A percentile compares a stretch with the other conserved stretches of the same genome.
Conservation (phyloP, 2,888 invertebrate species). For the Panopea generosa region DNA sequence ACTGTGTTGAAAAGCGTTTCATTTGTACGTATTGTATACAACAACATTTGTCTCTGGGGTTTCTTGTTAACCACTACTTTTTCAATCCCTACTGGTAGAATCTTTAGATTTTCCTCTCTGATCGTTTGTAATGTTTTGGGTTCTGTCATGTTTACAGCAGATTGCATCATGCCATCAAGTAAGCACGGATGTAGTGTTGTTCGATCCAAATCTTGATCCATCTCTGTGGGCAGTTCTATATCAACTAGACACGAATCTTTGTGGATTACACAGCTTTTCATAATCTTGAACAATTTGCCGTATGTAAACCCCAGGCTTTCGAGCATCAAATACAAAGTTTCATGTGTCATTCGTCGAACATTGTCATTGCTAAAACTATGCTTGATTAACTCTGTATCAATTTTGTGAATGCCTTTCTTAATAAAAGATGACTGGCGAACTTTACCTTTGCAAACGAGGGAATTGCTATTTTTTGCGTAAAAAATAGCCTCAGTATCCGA, state of each 20-base stretch:
- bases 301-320: constrained; percentile 12
- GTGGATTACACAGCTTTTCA: background rate
- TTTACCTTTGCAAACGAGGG: constrained; percentile 6
- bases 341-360: background rate
- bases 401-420: background rate
- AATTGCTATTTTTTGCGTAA: background rate
- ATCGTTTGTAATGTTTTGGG: background rate
- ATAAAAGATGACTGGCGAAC: too few relatives aligned
- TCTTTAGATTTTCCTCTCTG: background rate
- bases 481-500: background rate
- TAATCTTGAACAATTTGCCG: background rate
- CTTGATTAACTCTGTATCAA: background rate
- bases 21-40: background rate
- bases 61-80: background rate
- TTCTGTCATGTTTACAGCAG: background rate
- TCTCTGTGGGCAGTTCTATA: background rate
- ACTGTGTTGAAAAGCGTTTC: background rate
- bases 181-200: constrained; percentile 14
- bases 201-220: background rate
- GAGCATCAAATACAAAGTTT: constrained; percentile 2
- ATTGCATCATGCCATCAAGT: constrained; percentile 3
- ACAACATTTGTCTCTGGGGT: background rate
- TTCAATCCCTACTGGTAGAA: background rate
- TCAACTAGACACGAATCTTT: background rate
- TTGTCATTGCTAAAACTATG: too few relatives aligned